phyloP scores from a whole-genome alignment of 2,888 invertebrate genomes.

The Altica lythri region DNA sequence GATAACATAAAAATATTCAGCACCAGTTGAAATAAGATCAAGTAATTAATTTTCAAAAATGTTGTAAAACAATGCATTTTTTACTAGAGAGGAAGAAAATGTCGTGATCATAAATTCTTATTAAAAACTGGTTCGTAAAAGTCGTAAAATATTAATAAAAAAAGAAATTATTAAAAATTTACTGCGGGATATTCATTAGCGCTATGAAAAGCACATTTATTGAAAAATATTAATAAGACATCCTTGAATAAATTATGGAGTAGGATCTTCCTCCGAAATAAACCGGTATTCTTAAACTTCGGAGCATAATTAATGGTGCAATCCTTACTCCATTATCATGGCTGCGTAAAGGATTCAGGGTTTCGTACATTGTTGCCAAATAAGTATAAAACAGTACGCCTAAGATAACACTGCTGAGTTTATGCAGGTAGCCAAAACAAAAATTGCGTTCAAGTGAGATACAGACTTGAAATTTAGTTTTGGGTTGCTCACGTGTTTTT shows the following conservation, averaged over 20 bases:
- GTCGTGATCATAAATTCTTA: conserved; percentile 9
- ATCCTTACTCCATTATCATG: neutral
- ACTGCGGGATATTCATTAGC: conserved; percentile 13
- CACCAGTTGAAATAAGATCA: no score
- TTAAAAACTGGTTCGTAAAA: conserved; percentile 7
- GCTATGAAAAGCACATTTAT: conserved; percentile 4
- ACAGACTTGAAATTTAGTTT: no score
- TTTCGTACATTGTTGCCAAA: no score
- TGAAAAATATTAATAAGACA: conserved; percentile 20
- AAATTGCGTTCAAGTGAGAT: no score
- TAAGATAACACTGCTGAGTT: no score
- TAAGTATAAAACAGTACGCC: no score
- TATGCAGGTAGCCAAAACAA: no score
- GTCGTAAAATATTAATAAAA: conserved; percentile 14
- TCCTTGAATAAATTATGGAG: conserved; percentile 16
- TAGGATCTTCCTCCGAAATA: neutral
- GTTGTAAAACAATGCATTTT: no score
- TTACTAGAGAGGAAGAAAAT: no score
- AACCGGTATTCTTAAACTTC: neutral
- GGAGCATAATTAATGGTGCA: conserved; percentile 14
- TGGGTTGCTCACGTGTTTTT: no score
- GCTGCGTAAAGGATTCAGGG: neutral
- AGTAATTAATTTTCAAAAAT: no score
- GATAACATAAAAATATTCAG: no score
- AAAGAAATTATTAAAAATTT: conserved; percentile 14